Conservation (phyloP, 2,797 vertebrate genomes). For the Zenarchopterus dispar region DNA sequence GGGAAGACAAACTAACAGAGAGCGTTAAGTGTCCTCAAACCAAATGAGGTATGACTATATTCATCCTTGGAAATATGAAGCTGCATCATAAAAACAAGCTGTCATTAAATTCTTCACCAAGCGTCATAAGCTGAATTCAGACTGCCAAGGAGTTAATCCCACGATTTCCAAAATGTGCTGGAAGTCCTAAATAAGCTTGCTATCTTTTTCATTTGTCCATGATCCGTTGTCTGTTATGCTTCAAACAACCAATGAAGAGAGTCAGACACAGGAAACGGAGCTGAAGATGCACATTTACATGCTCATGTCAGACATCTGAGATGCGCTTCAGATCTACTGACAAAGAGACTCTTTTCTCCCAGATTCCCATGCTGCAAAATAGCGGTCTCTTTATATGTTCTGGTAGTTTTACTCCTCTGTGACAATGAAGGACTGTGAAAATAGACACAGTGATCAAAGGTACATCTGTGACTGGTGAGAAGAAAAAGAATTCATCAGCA, state of each 20-base stretch:
- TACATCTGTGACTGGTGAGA: constrained; percentile 72
- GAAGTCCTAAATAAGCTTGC: constrained; percentile 63
- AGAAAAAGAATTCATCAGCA: constrained; percentile 73
- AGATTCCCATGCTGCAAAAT: constrained; percentile 52
- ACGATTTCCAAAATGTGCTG: constrained; percentile 58
- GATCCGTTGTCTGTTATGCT: constrained; percentile 53
- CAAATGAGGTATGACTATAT: constrained; percentile 78
- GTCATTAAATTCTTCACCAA: constrained; percentile 34
- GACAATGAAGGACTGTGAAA: constrained; percentile 78
- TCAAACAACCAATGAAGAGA: constrained; percentile 46
- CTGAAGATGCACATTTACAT: constrained; percentile 63
- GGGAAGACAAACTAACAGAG: constrained; percentile 73
- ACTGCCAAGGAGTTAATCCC: constrained; percentile 52
- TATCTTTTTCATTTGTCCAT: constrained; percentile 55
- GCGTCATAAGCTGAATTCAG: constrained; percentile 45
- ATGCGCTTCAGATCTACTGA: constrained; percentile 26
- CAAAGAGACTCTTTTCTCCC: constrained; percentile 17
- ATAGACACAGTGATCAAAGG: constrained; percentile 80
- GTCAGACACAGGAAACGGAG: constrained; percentile 46
- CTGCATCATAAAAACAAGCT: constrained; percentile 52
- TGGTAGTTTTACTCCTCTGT: constrained; percentile 67
- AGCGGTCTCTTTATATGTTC: constrained; percentile 46
- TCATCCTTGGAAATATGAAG: constrained; percentile 66
- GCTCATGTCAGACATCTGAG: constrained; percentile 49
- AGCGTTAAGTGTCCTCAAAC: constrained; percentile 68